Evolutionary conservation across 2,888 invertebrate genomes (phyloP).

Genomic region (Ophonus ardosiacus): DNA sequence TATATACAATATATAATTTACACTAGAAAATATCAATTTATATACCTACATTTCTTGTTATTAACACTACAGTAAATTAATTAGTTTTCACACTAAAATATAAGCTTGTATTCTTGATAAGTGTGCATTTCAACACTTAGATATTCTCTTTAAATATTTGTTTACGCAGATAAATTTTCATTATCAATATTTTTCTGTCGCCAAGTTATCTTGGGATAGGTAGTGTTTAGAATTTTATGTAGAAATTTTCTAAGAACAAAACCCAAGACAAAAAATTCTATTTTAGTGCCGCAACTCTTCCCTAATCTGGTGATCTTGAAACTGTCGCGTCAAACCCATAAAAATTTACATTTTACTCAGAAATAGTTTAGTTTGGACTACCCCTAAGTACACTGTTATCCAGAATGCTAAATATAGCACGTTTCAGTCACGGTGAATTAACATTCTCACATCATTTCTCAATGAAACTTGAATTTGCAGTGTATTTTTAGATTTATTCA

Average conservation of each 20-base stretch:
- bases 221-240: neutral
- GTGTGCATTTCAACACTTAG: too few species aligned
- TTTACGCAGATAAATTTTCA: conserved; percentile 10
- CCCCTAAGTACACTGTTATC: neutral
- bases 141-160: conserved; percentile 24
- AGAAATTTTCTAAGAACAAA: neutral
- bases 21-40: too few species aligned
- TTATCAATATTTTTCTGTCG: conserved; percentile 14
- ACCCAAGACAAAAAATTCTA: neutral
- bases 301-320: neutral
- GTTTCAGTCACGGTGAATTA: neutral
- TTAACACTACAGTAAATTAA: neutral
- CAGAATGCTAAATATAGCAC: neutral
- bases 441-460: neutral
- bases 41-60: too few species aligned
- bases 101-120: too few species aligned
- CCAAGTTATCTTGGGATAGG: conserved; percentile 26
- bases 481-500: neutral
- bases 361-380: neutral
- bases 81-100: neutral
- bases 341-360: neutral
- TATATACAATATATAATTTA: neutral
- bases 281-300: neutral
- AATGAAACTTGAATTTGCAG: neutral
- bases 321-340: neutral